phyloP scores from a whole-genome alignment of 2,113 vertebrate species.

The Megalops atlanticus region DNA sequence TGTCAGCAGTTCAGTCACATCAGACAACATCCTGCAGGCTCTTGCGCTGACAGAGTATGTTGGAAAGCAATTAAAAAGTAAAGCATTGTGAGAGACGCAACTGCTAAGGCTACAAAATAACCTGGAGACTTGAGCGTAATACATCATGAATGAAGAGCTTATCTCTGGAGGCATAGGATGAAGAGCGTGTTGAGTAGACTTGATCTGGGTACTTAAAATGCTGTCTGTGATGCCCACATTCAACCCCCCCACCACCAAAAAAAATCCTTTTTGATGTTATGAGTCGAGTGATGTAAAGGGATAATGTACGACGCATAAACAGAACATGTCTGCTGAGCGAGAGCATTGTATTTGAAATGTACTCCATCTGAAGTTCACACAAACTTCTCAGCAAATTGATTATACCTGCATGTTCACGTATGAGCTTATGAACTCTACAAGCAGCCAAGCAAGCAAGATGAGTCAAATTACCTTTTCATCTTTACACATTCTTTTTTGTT shows the following conservation, averaged over 20 bases:
- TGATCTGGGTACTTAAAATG: constrained; percentile 9
- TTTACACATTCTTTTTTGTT: too few species aligned
- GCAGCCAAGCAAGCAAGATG: neutral
- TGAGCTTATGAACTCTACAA: constrained; percentile 45
- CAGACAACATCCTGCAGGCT: constrained; percentile 40
- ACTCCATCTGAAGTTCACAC: neutral
- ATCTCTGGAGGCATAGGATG: constrained; percentile 1
- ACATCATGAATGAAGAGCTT: constrained; percentile 9
- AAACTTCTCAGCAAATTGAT: neutral
- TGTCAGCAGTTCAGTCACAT: constrained; percentile 43
- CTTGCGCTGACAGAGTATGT: constrained; percentile 14
- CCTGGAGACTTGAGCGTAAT: neutral
- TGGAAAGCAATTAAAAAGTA: constrained; percentile 57
- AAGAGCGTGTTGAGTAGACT: neutral
- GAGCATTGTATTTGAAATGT: neutral
- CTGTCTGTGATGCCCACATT: neutral
- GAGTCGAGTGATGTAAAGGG: neutral
- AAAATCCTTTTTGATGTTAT: neutral
- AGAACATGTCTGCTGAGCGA: neutral
- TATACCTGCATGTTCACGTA: too few species aligned
- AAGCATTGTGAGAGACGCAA: constrained; percentile 42
- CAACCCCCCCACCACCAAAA: too few species aligned
- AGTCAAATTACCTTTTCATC: constrained; percentile 4
- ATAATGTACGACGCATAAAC: neutral
- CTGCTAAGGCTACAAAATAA: constrained; percentile 9